Conservation (phyloP, 2,888 invertebrate species). For the Cephus nigrinus region DNA sequence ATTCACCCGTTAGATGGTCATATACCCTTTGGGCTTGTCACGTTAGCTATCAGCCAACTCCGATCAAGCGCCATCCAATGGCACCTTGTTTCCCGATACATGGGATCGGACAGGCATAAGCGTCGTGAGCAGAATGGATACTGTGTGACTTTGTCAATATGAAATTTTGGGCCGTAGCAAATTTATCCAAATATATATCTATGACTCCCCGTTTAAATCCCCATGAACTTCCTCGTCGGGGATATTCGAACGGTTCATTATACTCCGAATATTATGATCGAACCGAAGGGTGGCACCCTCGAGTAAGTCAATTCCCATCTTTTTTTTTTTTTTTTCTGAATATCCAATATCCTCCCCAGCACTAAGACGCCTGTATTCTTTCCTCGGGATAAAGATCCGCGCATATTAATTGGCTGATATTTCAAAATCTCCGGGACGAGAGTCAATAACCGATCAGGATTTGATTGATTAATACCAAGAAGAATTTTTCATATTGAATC, state of each 20-base stretch:
- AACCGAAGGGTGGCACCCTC: background rate
- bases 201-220: background rate
- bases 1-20: conserved; percentile 45
- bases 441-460: background rate
- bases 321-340: background rate
- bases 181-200: background rate
- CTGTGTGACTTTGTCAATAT: background rate
- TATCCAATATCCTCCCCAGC: background rate
- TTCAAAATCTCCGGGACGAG: background rate
- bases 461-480: background rate
- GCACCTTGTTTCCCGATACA: conserved; percentile 46
- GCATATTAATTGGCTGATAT: background rate
- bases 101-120: conserved; percentile 43
- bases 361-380: background rate
- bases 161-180: conserved; percentile 36
- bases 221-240: background rate
- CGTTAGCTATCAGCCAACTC: conserved; percentile 45
- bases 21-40: conserved; percentile 52
- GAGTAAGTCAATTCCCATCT: background rate
- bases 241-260: background rate
- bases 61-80: conserved; percentile 44
- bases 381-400: background rate
- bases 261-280: background rate
- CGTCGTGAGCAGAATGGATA: background rate
- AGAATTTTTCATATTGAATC: background rate